Base-by-base conservation (phyloP, 2,797 vertebrate genomes). In the Dicrostonyx torquatus region DNA sequence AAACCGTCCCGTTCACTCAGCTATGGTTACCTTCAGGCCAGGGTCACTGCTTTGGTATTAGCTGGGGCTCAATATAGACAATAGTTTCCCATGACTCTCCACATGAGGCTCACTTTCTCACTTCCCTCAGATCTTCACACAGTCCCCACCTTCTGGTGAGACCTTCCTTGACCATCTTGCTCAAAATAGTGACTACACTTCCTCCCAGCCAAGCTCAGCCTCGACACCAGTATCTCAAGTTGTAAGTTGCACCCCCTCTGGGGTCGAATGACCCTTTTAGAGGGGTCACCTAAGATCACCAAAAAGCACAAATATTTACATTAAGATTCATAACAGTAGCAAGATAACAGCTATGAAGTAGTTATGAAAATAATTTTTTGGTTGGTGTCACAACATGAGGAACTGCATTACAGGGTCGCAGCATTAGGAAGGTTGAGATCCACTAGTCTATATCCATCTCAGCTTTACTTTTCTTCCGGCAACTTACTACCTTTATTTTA, bases 1-100 rank as follows among this genome's bases (percentile, higher is more conserved):
- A 53, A n/a, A 2, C 0, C 0, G 2, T 17, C 45, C 20, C 37
- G 8, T 3, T 43, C 3, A 10, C 78, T 4, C 5, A 60, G 72
- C 26, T 40, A 34, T 11, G 2, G 2, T n/a, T 58, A 48, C 45
- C 20, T 4, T 2, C 1, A 1, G 53, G 15, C 20, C 3, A 5
- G 14, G 43, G 6, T 2, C 0, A 48, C 29, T 26, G 43, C 40
- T 62, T 17, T 10, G 64, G 53, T 37, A 22, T 29, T 73, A 10
- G 29, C 66, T 3, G 22, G 17, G 6, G 14, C 34, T 78, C 43
- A 3, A 48, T 31, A 48, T n/a, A 24, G 40, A 84, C 12, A 62
- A 26, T 0, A 17, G 29, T 15, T 45, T 83, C 50, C 50, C 45
- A 15, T 24, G 12, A 55, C 15, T 22, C 2, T 6, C 34, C 31